Base-by-base conservation (phyloP, 2,113 vertebrate genomes). In the Larimichthys crocea region DNA sequence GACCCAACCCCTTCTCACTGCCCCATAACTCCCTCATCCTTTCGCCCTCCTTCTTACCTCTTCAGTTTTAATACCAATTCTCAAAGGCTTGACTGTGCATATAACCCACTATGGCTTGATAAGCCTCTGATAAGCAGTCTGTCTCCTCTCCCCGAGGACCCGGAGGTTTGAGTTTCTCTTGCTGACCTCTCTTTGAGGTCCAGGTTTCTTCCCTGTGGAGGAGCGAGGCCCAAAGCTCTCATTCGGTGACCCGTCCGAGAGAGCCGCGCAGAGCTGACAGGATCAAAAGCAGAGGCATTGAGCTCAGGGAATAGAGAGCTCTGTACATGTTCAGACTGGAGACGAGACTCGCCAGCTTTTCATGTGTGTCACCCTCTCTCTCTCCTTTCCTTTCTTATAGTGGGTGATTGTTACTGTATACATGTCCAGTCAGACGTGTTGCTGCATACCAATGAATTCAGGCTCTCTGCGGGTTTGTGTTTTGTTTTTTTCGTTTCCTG, bases 171-270 rank as follows among this genome's bases (percentile, higher is more conserved):
- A 83, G 77, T 83, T 86, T 86, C 76, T 87, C 35, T 76, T 59
- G 60, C 75, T 81, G 88, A 90, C 87, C 88, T 84, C 84, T 85
- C 88, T 91, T 91, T 91, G 90, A 91, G 91, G 86, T 87, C 72
- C 66, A 42, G 84, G 81, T 76, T 85, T 65, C 74, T 79, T 91
- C 86, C 89, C 89, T 24, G 80, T 71, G 88, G 86, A 92, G 72
- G 19, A 85, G 79, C 78, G 62, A 19, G 70, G 70, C 74, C 89
- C 86, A 73, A 74, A 77, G 79, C 86, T 92, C 83, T 84, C 80
- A 83, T 90, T 69, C 66, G n/a, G 67, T 78, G 88, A 90, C 86
- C 85, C 72, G 57, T 87, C 85, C 72, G 11, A 83, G 88, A 78
- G 82, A 87, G 80, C 63, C 9, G 42, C 24, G 71, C 80, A 14